Evolutionary conservation across 2,797 vertebrate genomes (phyloP).

Genomic region (Geotria australis): DNA sequence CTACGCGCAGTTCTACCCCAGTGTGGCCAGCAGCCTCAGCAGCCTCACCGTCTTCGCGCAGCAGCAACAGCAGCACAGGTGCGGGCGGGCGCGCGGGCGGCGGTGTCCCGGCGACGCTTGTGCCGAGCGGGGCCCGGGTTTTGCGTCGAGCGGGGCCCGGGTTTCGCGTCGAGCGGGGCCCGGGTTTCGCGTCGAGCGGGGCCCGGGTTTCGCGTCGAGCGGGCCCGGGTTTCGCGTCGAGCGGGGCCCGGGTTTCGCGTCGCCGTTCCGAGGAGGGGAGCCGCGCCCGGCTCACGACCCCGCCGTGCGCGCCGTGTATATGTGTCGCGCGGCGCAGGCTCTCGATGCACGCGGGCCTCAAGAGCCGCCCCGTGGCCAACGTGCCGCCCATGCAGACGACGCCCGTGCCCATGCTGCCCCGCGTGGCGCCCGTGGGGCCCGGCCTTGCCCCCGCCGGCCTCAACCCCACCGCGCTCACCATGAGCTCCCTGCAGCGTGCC

Average conservation of each 20-base stretch:
- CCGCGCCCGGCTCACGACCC: too few relatives aligned
- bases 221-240: too few relatives aligned
- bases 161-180: too few relatives aligned
- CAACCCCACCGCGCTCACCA: slow-evolving; percentile 46
- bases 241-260: too few relatives aligned
- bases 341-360: slow-evolving; percentile 7
- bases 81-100: too few relatives aligned
- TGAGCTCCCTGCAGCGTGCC: slow-evolving; percentile 78
- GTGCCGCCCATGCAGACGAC: slow-evolving; percentile 88
- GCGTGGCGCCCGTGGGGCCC: slow-evolving; percentile 35
- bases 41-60: slow-evolving; percentile 81
- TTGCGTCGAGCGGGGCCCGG: too few relatives aligned
- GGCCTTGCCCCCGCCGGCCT: slow-evolving; percentile 24
- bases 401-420: slow-evolving; percentile 95
- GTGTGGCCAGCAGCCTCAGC: slow-evolving; percentile 45
- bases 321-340: neutral
- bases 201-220: too few relatives aligned
- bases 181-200: too few relatives aligned
- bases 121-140: too few relatives aligned
- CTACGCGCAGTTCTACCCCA: slow-evolving; percentile 85
- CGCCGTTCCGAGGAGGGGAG: too few relatives aligned
- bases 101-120: too few relatives aligned
- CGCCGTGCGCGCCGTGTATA: too few relatives aligned
- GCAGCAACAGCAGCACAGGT: slow-evolving; percentile 4
- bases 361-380: slow-evolving; percentile 66